A percentile compares a stretch with the other conserved stretches of the same genome.
Conservation (phyloP, 2,888 invertebrate species). For the Eulithis prunata region DNA sequence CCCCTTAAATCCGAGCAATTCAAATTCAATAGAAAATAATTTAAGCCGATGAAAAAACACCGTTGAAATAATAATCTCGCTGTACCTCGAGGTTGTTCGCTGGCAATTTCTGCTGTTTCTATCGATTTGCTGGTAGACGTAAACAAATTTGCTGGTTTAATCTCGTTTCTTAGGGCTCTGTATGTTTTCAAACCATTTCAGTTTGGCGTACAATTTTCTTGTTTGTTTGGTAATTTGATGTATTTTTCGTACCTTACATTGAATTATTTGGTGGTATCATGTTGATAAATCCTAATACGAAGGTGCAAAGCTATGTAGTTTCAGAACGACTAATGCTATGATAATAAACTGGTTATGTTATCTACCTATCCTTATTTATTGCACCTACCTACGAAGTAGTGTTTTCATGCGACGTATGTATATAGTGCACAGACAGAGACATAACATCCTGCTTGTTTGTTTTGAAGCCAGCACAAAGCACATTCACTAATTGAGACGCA, state of each 20-base stretch:
- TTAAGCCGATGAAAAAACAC: conserved; percentile 25
- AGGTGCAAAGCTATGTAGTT: no score
- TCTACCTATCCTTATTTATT: no score
- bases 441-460: conserved; percentile 1
- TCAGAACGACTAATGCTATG: no score
- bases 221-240: no score
- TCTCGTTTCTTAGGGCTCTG: conserved; percentile 43
- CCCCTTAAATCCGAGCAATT: conserved; percentile 34
- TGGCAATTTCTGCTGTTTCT: conserved; percentile 48
- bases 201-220: background rate
- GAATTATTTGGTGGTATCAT: no score
- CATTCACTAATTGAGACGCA: conserved; percentile 53
- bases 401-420: no score
- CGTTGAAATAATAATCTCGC: conserved; percentile 20
- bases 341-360: no score
- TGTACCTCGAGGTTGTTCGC: conserved; percentile 44
- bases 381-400: no score
- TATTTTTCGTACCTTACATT: no score
- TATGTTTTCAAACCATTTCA: conserved; percentile 9
- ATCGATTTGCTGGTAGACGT: conserved; percentile 46
- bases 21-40: conserved; percentile 31
- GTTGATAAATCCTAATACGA: no score
- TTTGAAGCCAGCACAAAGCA: conserved; percentile 31
- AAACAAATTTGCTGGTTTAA: conserved; percentile 52
- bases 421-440: background rate